Evolutionary conservation across 2,113 vertebrate genomes (phyloP), one percentile per base, ranked within the genome.

Genomic region (Prietella phreatophila): DNA sequence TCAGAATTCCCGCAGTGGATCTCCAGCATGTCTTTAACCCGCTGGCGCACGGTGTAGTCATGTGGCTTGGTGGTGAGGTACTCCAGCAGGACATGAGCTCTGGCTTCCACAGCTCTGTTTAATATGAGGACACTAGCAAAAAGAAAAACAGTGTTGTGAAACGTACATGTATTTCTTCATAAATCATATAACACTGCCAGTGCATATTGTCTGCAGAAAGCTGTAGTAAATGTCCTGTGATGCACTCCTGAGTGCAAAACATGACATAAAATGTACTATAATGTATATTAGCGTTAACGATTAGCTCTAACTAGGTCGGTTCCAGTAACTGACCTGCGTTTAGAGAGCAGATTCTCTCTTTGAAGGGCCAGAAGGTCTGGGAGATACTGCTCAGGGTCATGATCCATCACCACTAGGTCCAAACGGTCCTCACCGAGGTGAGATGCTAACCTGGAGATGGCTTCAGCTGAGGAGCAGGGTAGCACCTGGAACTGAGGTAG

Each of bases 391-490:
- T 88, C 86, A 19, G 91, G 91, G 55, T 94, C 84, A 0, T 95
- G 93, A 87, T 95, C 94, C 93, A 96, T 95, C 61, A 96, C 86
- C 42, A 95, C 90, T 81, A 96, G 90, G 69, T 87, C 73, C 60
- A 95, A 82, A 0, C 73, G 82, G 10, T 71, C 61, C 0, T 88
- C 42, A 20, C 89, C 87, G 5, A 93, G 82, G 15, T 61, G 39
- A 0, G 84, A 30, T 5, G 0, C 30, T 83, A 95, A 36, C 0
- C 60, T 81, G 17, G 89, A 85, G 84, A 95, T 94, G 88, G 91
- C 93, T 20, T 93, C 90, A 1, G 89, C 79, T 2, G 94, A 95
- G 75, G 91, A 91, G 9, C 87, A 93, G 0, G 86, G 87, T 87
- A 95, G 75, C 79, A 96, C 91, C 91, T 93, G 92, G 84, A 96